Evolutionary conservation across 2,888 invertebrate genomes (phyloP), one percentile per base, ranked within the genome.

Genomic region (Doris montereyensis): DNA sequence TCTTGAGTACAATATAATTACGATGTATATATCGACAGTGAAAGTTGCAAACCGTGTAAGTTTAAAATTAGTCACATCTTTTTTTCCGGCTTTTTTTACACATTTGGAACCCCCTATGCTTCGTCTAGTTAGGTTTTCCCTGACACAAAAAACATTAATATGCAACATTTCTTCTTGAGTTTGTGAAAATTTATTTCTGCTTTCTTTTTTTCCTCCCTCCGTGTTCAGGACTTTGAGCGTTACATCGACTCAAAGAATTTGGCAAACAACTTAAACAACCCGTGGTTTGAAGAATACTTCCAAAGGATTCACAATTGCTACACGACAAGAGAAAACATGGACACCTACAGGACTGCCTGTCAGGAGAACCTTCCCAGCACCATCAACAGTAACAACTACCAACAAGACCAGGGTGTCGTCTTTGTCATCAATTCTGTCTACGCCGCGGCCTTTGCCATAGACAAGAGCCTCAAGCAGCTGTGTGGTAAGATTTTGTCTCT

Each of bases 251-350:
- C 81, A 10, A 88, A 87, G 77, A 85, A 83, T 5, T 85, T 87
- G 26, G 84, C 85, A 26, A 88, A 85, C 78, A 85, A 91, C 62
- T 85, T 85, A 1, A 86, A 89, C 67, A 92, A 92, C 82, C 92
- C 92, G 0, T 92, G 92, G 92, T 92, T 92, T 84, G 84, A 86
- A 2, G 91, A 92, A 76, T 92, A 90, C 83, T 92, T 91, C 88
- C 88, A 91, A 83, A 84, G 89, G 57, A 87, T 90, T 26, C 89
- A 88, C 78, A 86, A 91, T 70, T 92, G 92, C 82, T 89, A 89
- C 75, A 81, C 88, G 26, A 84, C 87, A 1, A 82, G 83, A 1
- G 82, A 84, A 4, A 81, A 85, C 57, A 71, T 72, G 10, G 57
- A 62, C 2, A 68, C 76, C 34, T 87, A 85, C 73, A 81, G 85